Evolutionary conservation across 92 coral and sea anemone species (phyloP), one percentile per base, ranked within the genome.

Genomic region (Zoanthus gigantus): DNA sequence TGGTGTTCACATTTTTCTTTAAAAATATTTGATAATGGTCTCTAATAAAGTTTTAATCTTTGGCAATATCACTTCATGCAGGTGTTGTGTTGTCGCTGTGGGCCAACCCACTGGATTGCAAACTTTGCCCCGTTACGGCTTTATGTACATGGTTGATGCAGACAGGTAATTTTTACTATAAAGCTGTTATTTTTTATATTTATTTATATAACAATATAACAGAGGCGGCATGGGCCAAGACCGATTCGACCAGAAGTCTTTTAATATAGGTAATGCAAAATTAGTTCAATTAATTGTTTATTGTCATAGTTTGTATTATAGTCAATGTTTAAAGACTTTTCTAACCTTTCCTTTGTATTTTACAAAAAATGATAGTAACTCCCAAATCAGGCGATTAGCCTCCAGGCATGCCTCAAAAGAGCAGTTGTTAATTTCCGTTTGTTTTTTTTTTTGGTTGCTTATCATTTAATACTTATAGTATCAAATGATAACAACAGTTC

Each of bases 141-240:
- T 77, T 77, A 32, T 77, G 83, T 34, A 77, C 83, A 4, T 77
- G 83, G 83, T 32, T 77, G 69, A 77, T 77, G 83, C 71, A 77
- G 37, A 77, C 82, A 76, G 82, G 67, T 77, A 53, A 77, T 28
- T 50, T 42, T 48, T 50, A 76, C 14, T 17, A 47, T 50, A 76
- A 30, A 29, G 16, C 44, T 52, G 44, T 52, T 23, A 13, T 56
- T 48, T 45, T 69, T 12, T 69, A 69, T 69, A 29, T 69, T 28
- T 12, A 29, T 69, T 29, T 69, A 32, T 69, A 9, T 69, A 61
- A 42, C 45, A 69, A 69, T 12, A 69, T 69, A 69, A 30, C 74
- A 69, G 42, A 69, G 74, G 74, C 45, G 30, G 74, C 6, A 69
- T 61, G 15, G 68, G 68, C 17, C 68, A 61, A 7, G 45, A 69